Conservation (phyloP, 1,140 invertebrate species). For the Zophobas atratus region DNA sequence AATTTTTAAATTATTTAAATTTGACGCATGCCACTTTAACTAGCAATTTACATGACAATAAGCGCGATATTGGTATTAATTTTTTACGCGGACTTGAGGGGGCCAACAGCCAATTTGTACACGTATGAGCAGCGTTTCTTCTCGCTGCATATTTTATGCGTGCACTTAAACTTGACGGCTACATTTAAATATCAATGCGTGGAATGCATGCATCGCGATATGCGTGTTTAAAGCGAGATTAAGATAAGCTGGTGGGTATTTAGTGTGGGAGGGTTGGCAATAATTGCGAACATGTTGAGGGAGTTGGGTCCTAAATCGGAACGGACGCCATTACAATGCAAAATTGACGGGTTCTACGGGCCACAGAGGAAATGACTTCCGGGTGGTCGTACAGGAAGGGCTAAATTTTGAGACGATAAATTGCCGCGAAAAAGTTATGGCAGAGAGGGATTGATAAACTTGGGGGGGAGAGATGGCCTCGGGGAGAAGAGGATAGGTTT, state of each 20-base stretch:
- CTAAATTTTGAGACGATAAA: too few species aligned
- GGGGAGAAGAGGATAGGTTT: too few species aligned
- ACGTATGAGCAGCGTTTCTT: constrained; percentile 6
- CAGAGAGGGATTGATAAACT: too few species aligned
- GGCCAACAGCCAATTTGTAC: constrained; percentile 3
- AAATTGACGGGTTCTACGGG: constrained; percentile 19
- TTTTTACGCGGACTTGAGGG: constrained; percentile 14
- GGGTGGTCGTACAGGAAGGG: neutral
- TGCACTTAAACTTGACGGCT: constrained; percentile 14
- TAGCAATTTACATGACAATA: constrained; percentile 34
- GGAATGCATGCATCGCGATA: neutral
- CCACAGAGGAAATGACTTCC: constrained; percentile 3
- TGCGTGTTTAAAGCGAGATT: constrained; percentile 20
- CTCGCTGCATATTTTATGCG: constrained; percentile 22
- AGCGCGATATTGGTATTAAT: constrained; percentile 33
- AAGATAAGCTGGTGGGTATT: constrained; percentile 20
- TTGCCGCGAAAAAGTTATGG: too few species aligned
- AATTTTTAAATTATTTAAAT: constrained; percentile 44
- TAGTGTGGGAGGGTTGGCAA: constrained; percentile 33
- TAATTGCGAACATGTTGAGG: constrained; percentile 28
- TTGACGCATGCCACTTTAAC: constrained; percentile 37
- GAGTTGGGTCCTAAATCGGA: constrained; percentile 15
- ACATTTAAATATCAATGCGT: constrained; percentile 22
- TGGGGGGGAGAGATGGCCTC: too few species aligned
- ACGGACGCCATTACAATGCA: constrained; percentile 17